Evolutionary conservation across 2,797 vertebrate genomes (phyloP).

Genomic region (Darevskia mixta): DNA sequence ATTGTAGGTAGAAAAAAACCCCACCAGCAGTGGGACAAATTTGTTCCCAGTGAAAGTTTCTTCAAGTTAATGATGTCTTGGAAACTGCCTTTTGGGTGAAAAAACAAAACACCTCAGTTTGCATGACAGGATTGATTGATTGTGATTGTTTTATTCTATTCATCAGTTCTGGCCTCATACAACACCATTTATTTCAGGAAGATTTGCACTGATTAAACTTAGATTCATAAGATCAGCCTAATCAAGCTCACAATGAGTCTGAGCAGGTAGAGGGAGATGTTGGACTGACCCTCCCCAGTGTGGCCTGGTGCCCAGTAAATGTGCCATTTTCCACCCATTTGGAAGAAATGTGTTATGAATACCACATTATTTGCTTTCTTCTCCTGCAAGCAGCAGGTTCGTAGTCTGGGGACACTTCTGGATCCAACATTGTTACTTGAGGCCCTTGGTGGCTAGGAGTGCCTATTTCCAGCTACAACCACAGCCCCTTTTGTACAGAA

Average conservation of each 20-base stretch:
- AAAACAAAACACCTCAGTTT: constrained; percentile 23
- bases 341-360: not conserved
- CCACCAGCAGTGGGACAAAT: constrained; percentile 25
- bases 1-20: constrained; percentile 24
- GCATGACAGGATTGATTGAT: not conserved
- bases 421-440: too few species aligned
- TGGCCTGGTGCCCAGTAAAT: not conserved
- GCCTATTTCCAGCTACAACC: too few species aligned
- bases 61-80: not conserved
- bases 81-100: constrained; percentile 13
- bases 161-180: not conserved
- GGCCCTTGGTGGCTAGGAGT: too few species aligned
- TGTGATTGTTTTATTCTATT: not conserved
- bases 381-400: not conserved
- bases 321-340: not conserved
- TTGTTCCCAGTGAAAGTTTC: constrained; percentile 36
- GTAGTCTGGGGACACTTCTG: too few species aligned
- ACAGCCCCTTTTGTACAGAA: too few species aligned
- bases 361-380: not conserved
- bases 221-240: not conserved
- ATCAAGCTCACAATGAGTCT: not conserved
- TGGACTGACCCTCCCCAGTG: not conserved
- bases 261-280: not conserved
- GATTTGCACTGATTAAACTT: not conserved
- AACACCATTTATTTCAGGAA: constrained; percentile 15